Evolutionary conservation across 2,888 invertebrate species (phyloP).

Genomic region (Pelosia muscerda): DNA sequence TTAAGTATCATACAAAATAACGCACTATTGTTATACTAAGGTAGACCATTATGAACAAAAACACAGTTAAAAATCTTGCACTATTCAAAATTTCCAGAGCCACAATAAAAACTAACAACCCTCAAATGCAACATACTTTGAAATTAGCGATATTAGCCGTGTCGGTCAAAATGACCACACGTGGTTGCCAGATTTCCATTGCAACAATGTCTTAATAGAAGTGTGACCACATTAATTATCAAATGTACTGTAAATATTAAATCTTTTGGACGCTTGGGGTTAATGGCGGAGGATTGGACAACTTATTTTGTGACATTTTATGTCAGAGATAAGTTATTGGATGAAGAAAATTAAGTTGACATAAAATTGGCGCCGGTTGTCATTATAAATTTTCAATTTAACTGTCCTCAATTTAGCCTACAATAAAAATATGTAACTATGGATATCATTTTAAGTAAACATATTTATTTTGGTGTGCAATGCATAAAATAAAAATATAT

Average conservation of each 20-base stretch:
- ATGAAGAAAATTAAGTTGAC: neutral
- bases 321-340: neutral
- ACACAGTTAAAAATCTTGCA: no score
- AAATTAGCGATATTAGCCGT: slow-evolving; percentile 62
- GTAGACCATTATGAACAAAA: neutral
- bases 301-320: slow-evolving; percentile 43
- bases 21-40: neutral
- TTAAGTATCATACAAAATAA: neutral
- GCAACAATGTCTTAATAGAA: slow-evolving; percentile 59
- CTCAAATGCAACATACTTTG: slow-evolving; percentile 54
- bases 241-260: slow-evolving; percentile 63
- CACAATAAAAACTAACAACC: slow-evolving; percentile 50
- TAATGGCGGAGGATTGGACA: slow-evolving; percentile 29
- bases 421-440: no score
- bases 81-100: neutral
- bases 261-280: slow-evolving; percentile 46
- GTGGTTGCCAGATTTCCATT: slow-evolving; percentile 66
- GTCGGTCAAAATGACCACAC: slow-evolving; percentile 67
- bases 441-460: no score
- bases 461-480: no score
- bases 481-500: no score
- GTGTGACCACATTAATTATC: slow-evolving; percentile 62
- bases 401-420: no score
- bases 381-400: no score
- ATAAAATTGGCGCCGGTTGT: neutral